Evolutionary conservation across 2,113 vertebrate genomes (phyloP).

Genomic region (Tichodroma muraria): DNA sequence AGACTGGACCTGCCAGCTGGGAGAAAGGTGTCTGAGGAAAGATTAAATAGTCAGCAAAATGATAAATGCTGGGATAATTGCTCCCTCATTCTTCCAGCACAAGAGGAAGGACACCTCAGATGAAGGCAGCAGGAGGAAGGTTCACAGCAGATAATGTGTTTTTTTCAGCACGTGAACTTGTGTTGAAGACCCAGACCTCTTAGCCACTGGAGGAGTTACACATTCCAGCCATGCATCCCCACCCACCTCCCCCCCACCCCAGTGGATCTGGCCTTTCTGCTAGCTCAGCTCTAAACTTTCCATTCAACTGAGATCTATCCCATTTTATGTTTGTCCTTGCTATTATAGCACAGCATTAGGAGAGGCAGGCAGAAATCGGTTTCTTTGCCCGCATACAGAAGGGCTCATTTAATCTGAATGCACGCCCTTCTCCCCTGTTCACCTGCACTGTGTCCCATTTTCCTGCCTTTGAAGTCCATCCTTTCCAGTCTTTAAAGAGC

Average conservation of each 20-base stretch:
- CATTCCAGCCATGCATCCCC: not conserved
- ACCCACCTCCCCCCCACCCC: not conserved
- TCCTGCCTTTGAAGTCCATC: not conserved
- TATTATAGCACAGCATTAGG: not conserved
- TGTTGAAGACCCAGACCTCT: not conserved
- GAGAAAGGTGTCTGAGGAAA: not conserved
- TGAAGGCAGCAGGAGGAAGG: not conserved
- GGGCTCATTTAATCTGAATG: not conserved
- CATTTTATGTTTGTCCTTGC: not conserved
- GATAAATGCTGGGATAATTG: not conserved
- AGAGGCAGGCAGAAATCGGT: not conserved
- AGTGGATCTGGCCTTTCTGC: not conserved
- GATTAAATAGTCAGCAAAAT: not conserved
- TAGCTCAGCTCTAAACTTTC: not conserved
- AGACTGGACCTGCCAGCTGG: not conserved
- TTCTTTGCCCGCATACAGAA: not conserved
- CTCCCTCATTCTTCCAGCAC: not conserved
- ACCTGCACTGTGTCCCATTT: not conserved
- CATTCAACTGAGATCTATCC: not conserved
- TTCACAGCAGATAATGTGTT: not conserved
- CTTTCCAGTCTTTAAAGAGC: not conserved
- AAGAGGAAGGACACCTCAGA: not conserved
- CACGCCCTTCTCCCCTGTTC: not conserved
- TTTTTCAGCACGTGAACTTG: not conserved
- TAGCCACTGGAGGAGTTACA: not conserved